Evolutionary conservation across 2,797 vertebrate species (phyloP).

Genomic region (Philypnodon macrostomus): DNA sequence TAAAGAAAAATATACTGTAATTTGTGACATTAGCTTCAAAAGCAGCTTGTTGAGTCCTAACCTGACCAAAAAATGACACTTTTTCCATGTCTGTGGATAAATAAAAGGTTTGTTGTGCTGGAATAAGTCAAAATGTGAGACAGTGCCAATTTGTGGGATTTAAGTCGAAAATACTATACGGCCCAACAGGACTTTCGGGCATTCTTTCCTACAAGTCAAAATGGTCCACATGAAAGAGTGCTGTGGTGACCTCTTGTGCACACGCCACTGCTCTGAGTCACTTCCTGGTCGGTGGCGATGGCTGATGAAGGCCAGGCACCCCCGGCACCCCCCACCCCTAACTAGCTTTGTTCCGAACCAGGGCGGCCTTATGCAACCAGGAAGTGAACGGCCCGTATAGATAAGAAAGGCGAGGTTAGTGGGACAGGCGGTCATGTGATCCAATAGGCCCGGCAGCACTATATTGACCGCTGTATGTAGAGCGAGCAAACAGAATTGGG

Average conservation of each 20-base stretch:
- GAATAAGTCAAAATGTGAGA: no score
- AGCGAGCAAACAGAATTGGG: slow-evolving; percentile 17
- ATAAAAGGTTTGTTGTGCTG: no score
- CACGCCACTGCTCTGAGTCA: slow-evolving; percentile 63
- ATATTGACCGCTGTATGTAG: slow-evolving; percentile 30
- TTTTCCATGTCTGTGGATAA: no score
- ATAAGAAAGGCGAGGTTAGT: slow-evolving; percentile 50
- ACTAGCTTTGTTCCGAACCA: slow-evolving; percentile 43
- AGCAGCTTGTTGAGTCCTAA: no score
- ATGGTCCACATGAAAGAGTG: slow-evolving; percentile 32
- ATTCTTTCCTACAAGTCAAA: no score
- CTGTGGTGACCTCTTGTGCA: slow-evolving; percentile 52
- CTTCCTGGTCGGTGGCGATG: slow-evolving; percentile 59
- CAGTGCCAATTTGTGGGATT: no score
- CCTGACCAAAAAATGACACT: no score
- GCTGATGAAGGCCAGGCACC: slow-evolving; percentile 68
- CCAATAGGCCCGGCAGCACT: slow-evolving; percentile 6
- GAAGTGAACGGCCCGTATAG: slow-evolving; percentile 36
- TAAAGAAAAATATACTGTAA: no score
- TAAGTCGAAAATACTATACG: no score
- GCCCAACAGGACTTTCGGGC: no score
- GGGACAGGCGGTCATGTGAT: slow-evolving; percentile 46
- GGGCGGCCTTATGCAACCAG: slow-evolving; percentile 23
- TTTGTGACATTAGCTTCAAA: no score
- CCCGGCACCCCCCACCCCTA: no score